Percentiles rank a stretch among this genome's conserved stretches.
Evolutionary conservation across 2,888 invertebrate species (phyloP).

Genomic region (Eupeodes latifasciatus): DNA sequence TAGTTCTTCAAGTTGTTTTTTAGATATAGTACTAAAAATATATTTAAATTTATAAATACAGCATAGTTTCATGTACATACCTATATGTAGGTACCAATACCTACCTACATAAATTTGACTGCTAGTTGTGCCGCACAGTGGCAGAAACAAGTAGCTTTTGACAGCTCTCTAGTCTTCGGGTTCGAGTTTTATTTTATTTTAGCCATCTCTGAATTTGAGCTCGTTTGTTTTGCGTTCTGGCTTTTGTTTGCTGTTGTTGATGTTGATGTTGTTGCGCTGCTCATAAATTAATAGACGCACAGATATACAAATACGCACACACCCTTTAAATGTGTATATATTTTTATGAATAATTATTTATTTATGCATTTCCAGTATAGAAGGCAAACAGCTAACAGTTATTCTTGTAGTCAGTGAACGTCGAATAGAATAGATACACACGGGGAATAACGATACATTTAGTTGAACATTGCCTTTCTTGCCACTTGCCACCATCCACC

Average conservation of each 20-base stretch:
- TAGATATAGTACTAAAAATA: constrained; percentile 38
- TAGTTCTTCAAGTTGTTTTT: constrained; percentile 41
- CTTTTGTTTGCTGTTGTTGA: constrained; percentile 11
- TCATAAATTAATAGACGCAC: constrained; percentile 63
- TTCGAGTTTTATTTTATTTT: constrained; percentile 61
- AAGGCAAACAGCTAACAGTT: constrained; percentile 62
- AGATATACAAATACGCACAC: constrained; percentile 60
- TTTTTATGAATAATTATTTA: constrained; percentile 72
- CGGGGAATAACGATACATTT: constrained; percentile 27
- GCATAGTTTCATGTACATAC: neutral
- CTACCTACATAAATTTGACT: constrained; percentile 19
- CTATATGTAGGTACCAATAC: neutral
- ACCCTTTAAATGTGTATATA: constrained; percentile 53
- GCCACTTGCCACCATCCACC: neutral
- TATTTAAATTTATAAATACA: constrained; percentile 10
- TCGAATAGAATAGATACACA: constrained; percentile 22
- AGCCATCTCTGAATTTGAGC: constrained; percentile 50
- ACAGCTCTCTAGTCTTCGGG: constrained; percentile 55
- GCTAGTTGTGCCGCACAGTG: constrained; percentile 64
- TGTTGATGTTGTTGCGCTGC: constrained; percentile 28
- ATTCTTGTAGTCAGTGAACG: constrained; percentile 54
- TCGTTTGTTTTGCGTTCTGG: constrained; percentile 12
- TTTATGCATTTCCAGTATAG: constrained; percentile 66
- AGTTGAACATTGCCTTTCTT: constrained; percentile 4
- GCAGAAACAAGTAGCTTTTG: constrained; percentile 67